Conservation (phyloP, 1,140 invertebrate genomes). For the Neodiprion pinetum region DNA sequence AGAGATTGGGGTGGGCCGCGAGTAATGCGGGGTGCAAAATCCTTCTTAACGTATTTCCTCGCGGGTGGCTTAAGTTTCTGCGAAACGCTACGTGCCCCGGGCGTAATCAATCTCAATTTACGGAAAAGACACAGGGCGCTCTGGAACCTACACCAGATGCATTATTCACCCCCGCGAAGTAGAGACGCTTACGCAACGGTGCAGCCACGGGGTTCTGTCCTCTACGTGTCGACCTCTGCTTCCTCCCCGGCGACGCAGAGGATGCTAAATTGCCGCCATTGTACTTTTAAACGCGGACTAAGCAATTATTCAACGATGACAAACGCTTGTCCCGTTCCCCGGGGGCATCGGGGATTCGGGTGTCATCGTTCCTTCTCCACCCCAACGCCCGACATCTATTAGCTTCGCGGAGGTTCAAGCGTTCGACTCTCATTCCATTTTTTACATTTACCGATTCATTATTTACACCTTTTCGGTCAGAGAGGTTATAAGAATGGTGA, state of each 20-base stretch:
- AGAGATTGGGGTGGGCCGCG: background rate
- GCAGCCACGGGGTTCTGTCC: background rate
- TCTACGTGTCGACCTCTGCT: slow-evolving; percentile 6
- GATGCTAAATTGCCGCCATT: slow-evolving; percentile 53
- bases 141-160: background rate
- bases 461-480: too few species aligned
- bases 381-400: background rate
- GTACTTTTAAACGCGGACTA: slow-evolving; percentile 52
- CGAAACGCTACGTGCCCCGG: background rate
- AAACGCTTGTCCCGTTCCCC: slow-evolving; percentile 46
- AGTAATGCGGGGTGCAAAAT: background rate
- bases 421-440: background rate
- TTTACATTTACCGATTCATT: too few species aligned
- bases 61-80: background rate
- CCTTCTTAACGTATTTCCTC: background rate
- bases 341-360: background rate
- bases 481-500: too few species aligned
- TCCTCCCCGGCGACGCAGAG: background rate
- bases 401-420: background rate
- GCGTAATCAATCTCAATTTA: slow-evolving; percentile 6
- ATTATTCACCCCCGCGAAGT: background rate
- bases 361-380: background rate
- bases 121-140: background rate
- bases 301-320: slow-evolving; percentile 54
- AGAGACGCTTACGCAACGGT: background rate